A percentile compares a stretch with the other conserved stretches of the same genome.
These are phyloP conservation scores for Aspidiotus destructor DNA, from an alignment of 2,888 invertebrate genomes.

Conservation along the genomic window DNA sequence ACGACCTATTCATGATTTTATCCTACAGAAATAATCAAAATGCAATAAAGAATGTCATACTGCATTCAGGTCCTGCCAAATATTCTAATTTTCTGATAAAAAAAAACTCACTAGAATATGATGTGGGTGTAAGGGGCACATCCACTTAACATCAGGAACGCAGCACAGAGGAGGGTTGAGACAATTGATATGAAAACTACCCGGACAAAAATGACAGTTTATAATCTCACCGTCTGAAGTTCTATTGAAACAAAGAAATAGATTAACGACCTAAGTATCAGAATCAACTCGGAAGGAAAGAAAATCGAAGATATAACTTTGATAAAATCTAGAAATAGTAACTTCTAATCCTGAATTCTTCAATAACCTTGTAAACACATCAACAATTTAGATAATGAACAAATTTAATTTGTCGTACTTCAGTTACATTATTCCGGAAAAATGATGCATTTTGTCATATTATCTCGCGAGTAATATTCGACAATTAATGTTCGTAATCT, in stretches of 20 bases:
- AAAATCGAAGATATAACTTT: no score
- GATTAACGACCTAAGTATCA: background rate
- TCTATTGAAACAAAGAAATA: constrained; percentile 42
- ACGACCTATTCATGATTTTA: constrained; percentile 18
- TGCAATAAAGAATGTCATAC: background rate
- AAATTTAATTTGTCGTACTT: no score
- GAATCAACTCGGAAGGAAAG: background rate
- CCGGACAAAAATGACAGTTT: constrained; percentile 87
- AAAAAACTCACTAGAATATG: constrained; percentile 58
- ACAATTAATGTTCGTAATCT: no score
- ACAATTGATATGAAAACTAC: constrained; percentile 83
- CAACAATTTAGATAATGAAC: no score
- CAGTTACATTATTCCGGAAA: no score
- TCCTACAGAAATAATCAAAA: constrained; percentile 17
- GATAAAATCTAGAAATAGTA: no score
- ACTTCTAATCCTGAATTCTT: no score
- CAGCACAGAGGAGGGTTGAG: constrained; percentile 84
- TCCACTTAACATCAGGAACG: constrained; percentile 83
- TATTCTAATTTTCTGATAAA: no score
- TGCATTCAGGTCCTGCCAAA: no score
- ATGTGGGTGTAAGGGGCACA: constrained; percentile 95
- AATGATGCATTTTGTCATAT: no score
- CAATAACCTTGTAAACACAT: no score
- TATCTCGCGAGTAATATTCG: no score
- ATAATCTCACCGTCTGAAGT: constrained; percentile 73